phyloP scores from a whole-genome alignment of 2,797 vertebrate genomes.

The Lepus townsendii region DNA sequence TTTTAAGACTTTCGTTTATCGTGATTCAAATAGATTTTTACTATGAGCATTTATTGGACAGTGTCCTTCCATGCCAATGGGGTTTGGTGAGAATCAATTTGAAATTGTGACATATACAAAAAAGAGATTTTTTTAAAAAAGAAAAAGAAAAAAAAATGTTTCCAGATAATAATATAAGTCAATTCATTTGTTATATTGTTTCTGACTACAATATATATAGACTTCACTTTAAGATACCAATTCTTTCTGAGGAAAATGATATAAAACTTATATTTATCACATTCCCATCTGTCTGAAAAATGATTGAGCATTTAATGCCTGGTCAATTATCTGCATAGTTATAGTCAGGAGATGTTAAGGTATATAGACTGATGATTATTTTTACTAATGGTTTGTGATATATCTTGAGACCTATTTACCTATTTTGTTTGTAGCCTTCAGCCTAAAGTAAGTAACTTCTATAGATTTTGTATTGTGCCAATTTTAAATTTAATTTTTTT shows the following conservation, averaged over 20 bases:
- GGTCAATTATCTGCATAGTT: slow-evolving; percentile 32
- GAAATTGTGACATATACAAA: background rate
- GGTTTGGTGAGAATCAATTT: slow-evolving; percentile 43
- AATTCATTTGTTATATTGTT: background rate
- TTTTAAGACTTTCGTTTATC: slow-evolving; percentile 54
- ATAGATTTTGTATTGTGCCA: background rate
- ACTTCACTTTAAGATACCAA: slow-evolving; percentile 29
- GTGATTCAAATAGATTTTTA: slow-evolving; percentile 46
- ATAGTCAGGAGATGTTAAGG: background rate
- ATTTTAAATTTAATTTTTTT: no score
- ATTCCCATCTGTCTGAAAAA: background rate
- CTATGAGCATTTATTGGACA: slow-evolving; percentile 54
- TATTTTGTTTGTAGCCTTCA: background rate
- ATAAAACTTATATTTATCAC: slow-evolving; percentile 10
- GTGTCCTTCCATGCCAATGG: slow-evolving; percentile 52
- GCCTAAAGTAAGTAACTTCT: background rate
- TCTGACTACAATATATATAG: background rate
- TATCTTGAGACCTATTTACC: background rate
- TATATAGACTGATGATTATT: background rate
- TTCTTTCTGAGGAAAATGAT: background rate
- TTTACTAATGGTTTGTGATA: slow-evolving; percentile 46
- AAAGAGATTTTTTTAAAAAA: background rate
- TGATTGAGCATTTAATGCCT: slow-evolving; percentile 50
- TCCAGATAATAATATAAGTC: background rate
- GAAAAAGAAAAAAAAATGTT: background rate